These are phyloP conservation scores for Chloroceryle amazona DNA, from an alignment of 2,797 vertebrate genomes.

Conservation along the genomic window DNA sequence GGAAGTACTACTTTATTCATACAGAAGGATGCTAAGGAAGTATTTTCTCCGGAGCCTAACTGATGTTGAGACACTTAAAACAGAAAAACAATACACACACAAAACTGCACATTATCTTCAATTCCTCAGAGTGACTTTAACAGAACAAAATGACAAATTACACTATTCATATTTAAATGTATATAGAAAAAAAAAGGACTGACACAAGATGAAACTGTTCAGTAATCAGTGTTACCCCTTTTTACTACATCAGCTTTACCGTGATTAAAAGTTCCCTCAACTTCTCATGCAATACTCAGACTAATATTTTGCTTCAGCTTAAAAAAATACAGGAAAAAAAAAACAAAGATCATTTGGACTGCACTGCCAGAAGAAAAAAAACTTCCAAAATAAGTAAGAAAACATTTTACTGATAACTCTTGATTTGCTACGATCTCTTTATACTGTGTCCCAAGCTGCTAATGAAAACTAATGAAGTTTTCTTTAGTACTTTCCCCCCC, in stretches of 20 bases:
- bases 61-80: background rate
- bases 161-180: background rate
- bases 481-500: background rate
- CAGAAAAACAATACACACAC: background rate
- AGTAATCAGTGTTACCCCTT: background rate
- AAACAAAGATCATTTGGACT: background rate
- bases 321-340: background rate
- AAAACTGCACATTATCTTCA: background rate
- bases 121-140: background rate
- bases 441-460: background rate
- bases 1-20: fast-evolving
- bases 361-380: background rate
- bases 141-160: background rate
- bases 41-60: background rate
- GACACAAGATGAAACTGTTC: background rate
- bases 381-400: background rate
- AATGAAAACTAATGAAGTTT: background rate
- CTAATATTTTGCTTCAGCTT: background rate
- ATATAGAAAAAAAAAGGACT: background rate
- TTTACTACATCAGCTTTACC: background rate
- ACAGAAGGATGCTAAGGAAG: background rate
- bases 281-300: background rate
- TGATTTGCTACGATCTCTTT: background rate
- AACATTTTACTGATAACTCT: background rate
- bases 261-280: background rate